Conservation (phyloP, 2,888 invertebrate genomes). For the Leucoptera coffeella region DNA sequence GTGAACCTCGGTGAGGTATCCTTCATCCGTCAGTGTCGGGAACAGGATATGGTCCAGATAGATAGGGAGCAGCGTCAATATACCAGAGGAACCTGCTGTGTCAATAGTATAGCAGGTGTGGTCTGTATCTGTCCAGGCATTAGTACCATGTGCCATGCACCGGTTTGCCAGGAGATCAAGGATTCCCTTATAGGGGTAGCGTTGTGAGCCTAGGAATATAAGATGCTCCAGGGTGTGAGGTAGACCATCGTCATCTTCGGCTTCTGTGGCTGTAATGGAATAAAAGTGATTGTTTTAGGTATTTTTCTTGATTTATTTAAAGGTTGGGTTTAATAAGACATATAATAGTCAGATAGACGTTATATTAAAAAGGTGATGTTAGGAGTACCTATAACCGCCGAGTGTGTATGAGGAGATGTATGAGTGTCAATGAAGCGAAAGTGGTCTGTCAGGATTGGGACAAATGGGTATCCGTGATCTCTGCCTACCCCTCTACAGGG, state of each 20-base stretch:
- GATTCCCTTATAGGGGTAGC: slow-evolving; percentile 86
- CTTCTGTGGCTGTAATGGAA: slow-evolving; percentile 71
- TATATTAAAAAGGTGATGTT: no score
- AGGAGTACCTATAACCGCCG: no score
- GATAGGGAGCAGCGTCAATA: slow-evolving; percentile 81
- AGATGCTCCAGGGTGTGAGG: slow-evolving; percentile 92
- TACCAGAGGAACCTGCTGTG: slow-evolving; percentile 78
- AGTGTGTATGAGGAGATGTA: no score
- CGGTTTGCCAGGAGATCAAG: slow-evolving; percentile 84
- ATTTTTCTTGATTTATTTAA: no score
- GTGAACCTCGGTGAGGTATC: slow-evolving; percentile 85
- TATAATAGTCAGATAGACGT: no score
- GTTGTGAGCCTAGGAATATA: slow-evolving; percentile 83
- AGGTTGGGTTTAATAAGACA: no score
- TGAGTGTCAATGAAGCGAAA: no score
- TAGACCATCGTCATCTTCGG: slow-evolving; percentile 85
- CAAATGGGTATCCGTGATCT: no score
- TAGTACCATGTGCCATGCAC: slow-evolving; percentile 86
- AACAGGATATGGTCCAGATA: slow-evolving; percentile 86
- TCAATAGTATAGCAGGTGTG: slow-evolving; percentile 87
- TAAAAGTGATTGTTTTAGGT: no score
- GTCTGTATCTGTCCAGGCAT: slow-evolving; percentile 83
- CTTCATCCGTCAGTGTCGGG: slow-evolving; percentile 76
- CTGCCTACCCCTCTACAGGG: no score
- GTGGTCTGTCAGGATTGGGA: no score